Evolutionary conservation across 2,113 vertebrate genomes (phyloP), one percentile per base, ranked within the genome.

Genomic region (Ranitomeya imitator): DNA sequence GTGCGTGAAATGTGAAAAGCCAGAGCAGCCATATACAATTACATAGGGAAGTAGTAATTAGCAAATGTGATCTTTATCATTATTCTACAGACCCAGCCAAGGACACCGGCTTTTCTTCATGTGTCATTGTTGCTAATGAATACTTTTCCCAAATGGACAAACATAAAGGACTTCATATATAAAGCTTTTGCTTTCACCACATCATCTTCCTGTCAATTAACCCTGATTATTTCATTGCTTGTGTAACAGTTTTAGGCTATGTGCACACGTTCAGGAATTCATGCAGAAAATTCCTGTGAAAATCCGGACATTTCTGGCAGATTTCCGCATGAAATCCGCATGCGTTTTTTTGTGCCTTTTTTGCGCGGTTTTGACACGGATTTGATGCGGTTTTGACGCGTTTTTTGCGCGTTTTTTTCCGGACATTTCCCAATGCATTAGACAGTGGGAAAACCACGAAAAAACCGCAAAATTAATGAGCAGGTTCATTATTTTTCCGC

Each of bases 61-160:
- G 84, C 76, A 77, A 74, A 77, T 77, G 19, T 60, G 31, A 86
- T 77, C 26, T n/a, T 77, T 63, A 63, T 86, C 73, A 59, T 85
- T 57, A 31, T 5, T 63, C 51, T 65, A 51, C 83, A 77, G 26
- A 85, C 26, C 51, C 31, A 11, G 11, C 54, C 26, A 18, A 57
- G 31, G 16, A 23, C 16, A 12, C 18, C 14, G 65, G n/a, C 73
- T 85, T 85, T 18, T 86, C 57, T 65, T 12, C 61, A 78, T 7
- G 45, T 26, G 71, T 11, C 23, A 60, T 78, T 86, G 59, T 76
- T 76, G 57, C 10, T 60, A 85, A 31, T 74, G 65, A 71, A 85
- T 81, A 19, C 18, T 57, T 79, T 57, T 8, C 23, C 23, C 45
- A 9, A 81, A 31, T 82, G 13, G 6, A 15, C 11, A 3, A 1